Base-by-base conservation (phyloP, 2,888 invertebrate genomes). In the Prosapia bicincta region DNA sequence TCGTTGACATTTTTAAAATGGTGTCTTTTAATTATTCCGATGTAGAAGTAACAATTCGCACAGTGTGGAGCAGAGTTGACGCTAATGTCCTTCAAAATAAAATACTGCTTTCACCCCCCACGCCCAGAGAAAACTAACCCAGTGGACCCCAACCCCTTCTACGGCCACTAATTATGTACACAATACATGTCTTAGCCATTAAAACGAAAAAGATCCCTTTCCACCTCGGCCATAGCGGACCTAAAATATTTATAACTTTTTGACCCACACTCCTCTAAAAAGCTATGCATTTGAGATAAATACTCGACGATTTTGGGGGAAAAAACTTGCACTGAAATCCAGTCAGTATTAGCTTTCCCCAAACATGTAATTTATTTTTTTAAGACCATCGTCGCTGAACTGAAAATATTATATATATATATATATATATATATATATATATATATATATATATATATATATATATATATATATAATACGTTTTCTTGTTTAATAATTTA, bases 151-250 rank as follows among this genome's bases (percentile, higher is more conserved):
- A 20, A n/a, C 20, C 20, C 66, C 69, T 30, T 30, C n/a, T 32
- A 25, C 54, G 26, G 67, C 69, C 30, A 65, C 70, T 74, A 74
- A 76, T 76, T 76, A 76, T 74, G 74, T 71, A 76, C 70, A 76
- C 74, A 76, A 76, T 76, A 76, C 74, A 76, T 76, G 76, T 71
- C 75, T 76, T 74, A 73, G 68, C 76, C 76, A 76, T 76, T 76
- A 76, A 71, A 76, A 75, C 71, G 74, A 71, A 73, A 67, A 76
- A 71, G 54, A 74, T 69, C 74, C 74, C 74, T 74, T 54, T 68
- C 74, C 76, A 43, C 54, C 67, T 54, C 71, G 65, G 20, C 2
- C 54, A 38, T 38, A 38, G 54, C 54, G 54, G 54, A 65, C 76
- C 69, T 54, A 72, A 76, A 76, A 76, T 76, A 76, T 76, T 76